A percentile compares a stretch with the other conserved stretches of the same genome.
Evolutionary conservation across 2,888 invertebrate genomes (phyloP).

Genomic region (Calliopum simillimum): DNA sequence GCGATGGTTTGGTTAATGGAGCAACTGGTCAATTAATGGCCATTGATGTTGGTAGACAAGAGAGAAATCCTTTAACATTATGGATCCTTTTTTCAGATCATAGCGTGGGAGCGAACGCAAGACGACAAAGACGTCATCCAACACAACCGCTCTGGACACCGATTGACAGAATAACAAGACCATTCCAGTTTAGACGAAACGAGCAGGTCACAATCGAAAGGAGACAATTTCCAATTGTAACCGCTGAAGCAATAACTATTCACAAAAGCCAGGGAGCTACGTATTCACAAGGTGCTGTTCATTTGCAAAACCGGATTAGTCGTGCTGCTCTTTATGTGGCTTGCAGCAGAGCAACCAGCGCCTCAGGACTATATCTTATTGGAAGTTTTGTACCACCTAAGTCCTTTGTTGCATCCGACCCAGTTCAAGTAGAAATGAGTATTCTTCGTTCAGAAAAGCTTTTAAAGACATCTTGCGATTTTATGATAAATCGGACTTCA

Average conservation of each 20-base stretch:
- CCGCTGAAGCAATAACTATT: slow-evolving; percentile 22
- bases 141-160: slow-evolving; percentile 30
- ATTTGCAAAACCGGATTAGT: slow-evolving; percentile 15
- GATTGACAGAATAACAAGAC: slow-evolving; percentile 16
- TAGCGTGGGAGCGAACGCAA: too few species aligned
- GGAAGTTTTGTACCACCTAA: slow-evolving; percentile 18
- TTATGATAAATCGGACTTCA: neutral
- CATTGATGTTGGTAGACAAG: too few species aligned
- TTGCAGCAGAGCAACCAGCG: slow-evolving; percentile 36
- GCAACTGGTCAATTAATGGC: slow-evolving; percentile 20
- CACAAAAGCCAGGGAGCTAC: slow-evolving; percentile 40
- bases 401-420: slow-evolving; percentile 4
- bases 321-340: slow-evolving; percentile 35
- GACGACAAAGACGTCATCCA: neutral
- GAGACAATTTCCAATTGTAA: neutral
- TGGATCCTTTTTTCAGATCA: too few species aligned
- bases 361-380: slow-evolving; percentile 20
- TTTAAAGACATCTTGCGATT: neutral
- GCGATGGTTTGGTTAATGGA: slow-evolving; percentile 12
- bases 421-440: slow-evolving; percentile 21
- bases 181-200: slow-evolving; percentile 10
- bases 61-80: too few species aligned
- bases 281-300: slow-evolving; percentile 33
- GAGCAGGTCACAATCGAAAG: too few species aligned
- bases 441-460: neutral